phyloP scores from a whole-genome alignment of 2,113 vertebrate genomes.

The Myodes glareolus region DNA sequence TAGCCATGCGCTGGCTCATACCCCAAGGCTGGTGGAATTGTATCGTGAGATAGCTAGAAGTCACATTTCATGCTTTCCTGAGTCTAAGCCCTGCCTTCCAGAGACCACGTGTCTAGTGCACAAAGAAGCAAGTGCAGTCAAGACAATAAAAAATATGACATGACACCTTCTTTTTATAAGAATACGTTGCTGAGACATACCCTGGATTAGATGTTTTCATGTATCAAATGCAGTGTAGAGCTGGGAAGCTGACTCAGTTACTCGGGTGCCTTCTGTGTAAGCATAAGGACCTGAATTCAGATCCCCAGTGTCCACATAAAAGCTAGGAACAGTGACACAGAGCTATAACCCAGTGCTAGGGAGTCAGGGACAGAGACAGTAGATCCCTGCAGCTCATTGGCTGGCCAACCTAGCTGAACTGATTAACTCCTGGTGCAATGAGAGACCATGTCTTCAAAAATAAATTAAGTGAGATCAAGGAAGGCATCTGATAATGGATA shows the following conservation, averaged over 20 bases:
- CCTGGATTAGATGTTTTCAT: background rate
- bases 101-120: background rate
- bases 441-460: background rate
- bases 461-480: background rate
- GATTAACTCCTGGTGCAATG: no score
- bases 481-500: no score
- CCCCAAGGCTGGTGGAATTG: background rate
- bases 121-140: background rate
- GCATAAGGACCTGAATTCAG: background rate
- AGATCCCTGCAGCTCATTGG: background rate
- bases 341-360: background rate
- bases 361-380: background rate
- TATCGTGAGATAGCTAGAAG: background rate
- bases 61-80: background rate
- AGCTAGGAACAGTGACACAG: background rate
- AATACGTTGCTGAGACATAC: background rate
- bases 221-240: background rate
- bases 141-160: background rate
- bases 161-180: slow-evolving; percentile 13
- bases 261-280: background rate
- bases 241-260: background rate
- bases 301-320: background rate
- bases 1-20: background rate
- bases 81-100: background rate
- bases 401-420: background rate